Evolutionary conservation across 2,888 invertebrate species (phyloP), one percentile per base, ranked within the genome.

Genomic region (Augochlorella aurata): DNA sequence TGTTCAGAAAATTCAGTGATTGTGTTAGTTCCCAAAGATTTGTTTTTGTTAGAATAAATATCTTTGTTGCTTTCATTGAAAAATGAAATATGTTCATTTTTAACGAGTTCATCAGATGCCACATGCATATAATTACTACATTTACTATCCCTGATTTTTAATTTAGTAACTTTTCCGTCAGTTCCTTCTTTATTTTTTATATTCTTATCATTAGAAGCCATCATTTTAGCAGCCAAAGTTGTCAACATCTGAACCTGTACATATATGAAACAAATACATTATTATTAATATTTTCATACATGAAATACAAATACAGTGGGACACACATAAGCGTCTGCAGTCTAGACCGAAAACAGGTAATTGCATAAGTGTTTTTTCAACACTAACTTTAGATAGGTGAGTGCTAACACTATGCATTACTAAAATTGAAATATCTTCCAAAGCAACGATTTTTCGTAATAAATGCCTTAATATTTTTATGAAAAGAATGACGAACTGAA

Each of bases 181-280:
- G 79, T 79, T 12, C 83, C 81, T 29, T 52, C 29, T 47, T 80
- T 74, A 21, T 45, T 70, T 68, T 77, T 66, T 44, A 78, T 67
- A 70, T 69, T 71, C 21, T 79, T 78, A 47, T 70, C 63, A 44
- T 86, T 82, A 38, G 90, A 82, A 70, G 84, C 88, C 68, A 93
- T 89, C 82, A 91, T 90, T 61, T 90, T 88, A 70, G 91, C 85
- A 18, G 92, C 90, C 72, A 93, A 90, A 71, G 87, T 90, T 73
- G 91, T 90, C 77, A 93, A 82, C 81, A 93, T 90, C 84, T 92
- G 92, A 3, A 93, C 91, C 93, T 93, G 45, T 18, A 67, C 8
- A 44, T 29, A 73, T 29, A 58, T 84, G 74, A 69, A 50, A 63
- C 52, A 75, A 76, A 21, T 45, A 70, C 63, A 75, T 21, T 44